These are phyloP conservation scores for Propithecus coquereli DNA, from an alignment of 2,113 vertebrate species.

Conservation along the genomic window DNA sequence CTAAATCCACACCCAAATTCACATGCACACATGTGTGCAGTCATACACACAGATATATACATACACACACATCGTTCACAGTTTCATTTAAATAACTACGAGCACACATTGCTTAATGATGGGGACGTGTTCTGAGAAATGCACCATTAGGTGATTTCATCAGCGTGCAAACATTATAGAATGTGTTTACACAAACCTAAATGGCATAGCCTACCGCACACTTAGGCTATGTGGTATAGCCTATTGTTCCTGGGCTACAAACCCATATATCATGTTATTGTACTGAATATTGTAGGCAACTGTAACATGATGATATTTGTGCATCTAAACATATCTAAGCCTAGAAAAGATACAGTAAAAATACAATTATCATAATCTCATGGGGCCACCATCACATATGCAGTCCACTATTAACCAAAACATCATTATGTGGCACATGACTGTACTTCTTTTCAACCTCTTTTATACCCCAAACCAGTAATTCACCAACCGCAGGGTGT, in stretches of 20 bases:
- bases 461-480: not conserved
- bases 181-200: not conserved
- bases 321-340: not conserved
- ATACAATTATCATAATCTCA: not conserved
- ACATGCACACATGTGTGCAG: not conserved
- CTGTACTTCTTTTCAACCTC: not conserved
- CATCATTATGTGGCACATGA: not conserved
- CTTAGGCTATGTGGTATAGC: not conserved
- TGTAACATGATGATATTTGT: not conserved
- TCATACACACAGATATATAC: no score
- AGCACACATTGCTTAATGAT: not conserved
- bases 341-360: not conserved
- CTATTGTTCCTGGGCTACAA: not conserved
- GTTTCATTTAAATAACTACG: not conserved
- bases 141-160: not conserved
- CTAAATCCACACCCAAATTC: not conserved
- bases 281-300: not conserved
- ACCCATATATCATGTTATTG: not conserved
- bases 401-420: not conserved
- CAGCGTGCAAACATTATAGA: not conserved
- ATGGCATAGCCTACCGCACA: not conserved
- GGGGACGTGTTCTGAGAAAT: not conserved
- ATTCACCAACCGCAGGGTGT: not conserved
- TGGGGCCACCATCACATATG: not conserved
- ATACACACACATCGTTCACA: not conserved